Base-by-base conservation (phyloP, 2,888 invertebrate species). In the Amphimallon solstitiale region DNA sequence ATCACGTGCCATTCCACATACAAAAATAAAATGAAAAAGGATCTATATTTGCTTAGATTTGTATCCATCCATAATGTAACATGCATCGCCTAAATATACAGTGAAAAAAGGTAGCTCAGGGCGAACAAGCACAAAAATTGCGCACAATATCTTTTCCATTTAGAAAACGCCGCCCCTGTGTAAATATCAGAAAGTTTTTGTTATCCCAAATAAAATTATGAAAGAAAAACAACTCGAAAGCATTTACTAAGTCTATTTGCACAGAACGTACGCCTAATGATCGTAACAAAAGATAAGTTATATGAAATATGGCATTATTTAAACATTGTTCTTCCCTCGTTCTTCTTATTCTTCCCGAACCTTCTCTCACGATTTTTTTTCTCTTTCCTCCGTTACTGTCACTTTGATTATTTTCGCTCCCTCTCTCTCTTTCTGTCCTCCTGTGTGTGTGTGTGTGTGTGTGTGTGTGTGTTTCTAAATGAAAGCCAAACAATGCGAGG, bases 401-500 rank as follows among this genome's bases (percentile, higher is more conserved):
- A n/a, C n/a, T n/a, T n/a, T n/a, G n/a, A n/a, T n/a, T n/a, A n/a
- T n/a, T n/a, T 9, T 29, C 29, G 5, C 29, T 29, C 1, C 9
- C 29, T 29, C 2, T 29, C 9, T 29, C 29, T 5, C 5, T 29
- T 29, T 29, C 23, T 23, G 23, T 23, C 23, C 5, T 5, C 9
- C 9, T 29, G 5, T 29, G 29, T 29, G 7, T 5, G 5, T 29
- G 1, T 29, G 7, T 1, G 5, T 1, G 29, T 29, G 9, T 29
- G 2, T 9, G 9, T 29, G 29, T 21, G 6, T 49, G 29, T 29
- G 23, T 48, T 19, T 76, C 77, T 77, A 78, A 80, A 79, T 79
- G 77, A 77, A 80, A 79, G 77, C 77, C 75, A 78, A 79, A 80
- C 78, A 79, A n/a, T n/a, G 75, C 73, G 69, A 70, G 73, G 73